These are phyloP conservation scores for Thera britannica DNA, from an alignment of 2,888 invertebrate genomes.

Conservation along the genomic window DNA sequence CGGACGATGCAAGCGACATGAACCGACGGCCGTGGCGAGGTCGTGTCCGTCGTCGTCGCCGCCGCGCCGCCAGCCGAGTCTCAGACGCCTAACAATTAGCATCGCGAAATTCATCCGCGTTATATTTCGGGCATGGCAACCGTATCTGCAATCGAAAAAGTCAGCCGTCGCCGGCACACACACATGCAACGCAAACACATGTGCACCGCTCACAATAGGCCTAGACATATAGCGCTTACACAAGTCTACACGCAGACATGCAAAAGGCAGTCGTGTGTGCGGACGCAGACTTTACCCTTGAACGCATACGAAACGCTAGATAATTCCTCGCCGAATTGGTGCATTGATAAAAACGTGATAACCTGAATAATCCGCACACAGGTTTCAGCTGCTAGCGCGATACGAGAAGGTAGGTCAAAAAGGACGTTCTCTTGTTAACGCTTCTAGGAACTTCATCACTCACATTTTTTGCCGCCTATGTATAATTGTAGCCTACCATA, in stretches of 20 bases:
- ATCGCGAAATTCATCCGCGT: conserved; percentile 74
- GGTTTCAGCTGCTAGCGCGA: conserved; percentile 51
- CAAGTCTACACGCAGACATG: conserved; percentile 58
- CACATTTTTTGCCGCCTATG: conserved; percentile 4
- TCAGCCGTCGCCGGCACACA: conserved; percentile 70
- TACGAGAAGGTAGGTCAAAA: conserved; percentile 39
- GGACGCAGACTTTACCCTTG: conserved; percentile 81
- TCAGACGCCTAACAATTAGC: conserved; percentile 68
- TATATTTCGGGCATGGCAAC: conserved; percentile 83
- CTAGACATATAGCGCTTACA: conserved; percentile 61
- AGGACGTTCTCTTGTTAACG: conserved; percentile 27
- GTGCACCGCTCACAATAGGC: conserved; percentile 67
- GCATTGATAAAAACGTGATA: conserved; percentile 80
- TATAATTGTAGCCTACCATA: conserved; percentile 6
- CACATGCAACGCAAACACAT: conserved; percentile 60
- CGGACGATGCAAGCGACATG: conserved; percentile 37
- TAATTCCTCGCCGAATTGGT: conserved; percentile 74
- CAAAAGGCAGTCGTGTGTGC: conserved; percentile 63
- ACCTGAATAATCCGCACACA: conserved; percentile 65
- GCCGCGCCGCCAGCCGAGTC: conserved; percentile 50
- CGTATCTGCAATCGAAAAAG: conserved; percentile 78
- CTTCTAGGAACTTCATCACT: conserved; percentile 13
- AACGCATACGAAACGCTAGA: conserved; percentile 77
- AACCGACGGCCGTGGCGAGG: conserved; percentile 25
- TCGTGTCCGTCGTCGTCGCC: conserved; percentile 43